Base-by-base conservation (phyloP, 2,888 invertebrate species). In the Idaea biselata region DNA sequence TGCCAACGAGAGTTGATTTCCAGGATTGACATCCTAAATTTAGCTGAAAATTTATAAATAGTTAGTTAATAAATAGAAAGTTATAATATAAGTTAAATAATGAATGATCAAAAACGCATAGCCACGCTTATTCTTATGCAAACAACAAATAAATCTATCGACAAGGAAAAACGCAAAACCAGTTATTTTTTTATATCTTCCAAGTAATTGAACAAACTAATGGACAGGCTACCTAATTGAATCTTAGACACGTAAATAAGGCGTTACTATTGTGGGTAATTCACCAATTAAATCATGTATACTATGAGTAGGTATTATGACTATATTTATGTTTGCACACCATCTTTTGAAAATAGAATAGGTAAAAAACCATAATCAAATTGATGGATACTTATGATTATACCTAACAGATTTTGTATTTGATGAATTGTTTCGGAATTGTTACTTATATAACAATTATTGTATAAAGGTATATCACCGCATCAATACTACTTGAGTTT, bases 1-100 rank as follows among this genome's bases (percentile, higher is more conserved):
- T 93, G 5, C 94, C 94, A 4, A 94, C 91, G 56, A 94, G 74
- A 6, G 93, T 89, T 17, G 93, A 79, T 73, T 93, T 93, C 93
- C 93, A 93, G 5, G 87, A 79, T 58, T 89, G 80, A 63, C 91
- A 91, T 1, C 84, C 89, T 17, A 89, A 77, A 62, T 88, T 82
- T 16, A 89, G 71, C 89, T 89, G 72, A 63, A 84, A 85, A 55
- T 18, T 64, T 68, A 66, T 25, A 25, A 25, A 5, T 25, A 25
- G 3, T 5, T 25, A 25, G 5, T 25, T 5, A 25, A 3, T 25
- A 25, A 25, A n/a, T n/a, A n/a, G n/a, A n/a, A n/a, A n/a, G n/a
- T n/a, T n/a, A n/a, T n/a, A n/a, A n/a, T n/a, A n/a, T n/a, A n/a
- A n/a, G n/a, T n/a, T n/a, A n/a, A n/a, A n/a, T n/a, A 62, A 57